Base-by-base conservation (phyloP, 1,140 invertebrate genomes). In the Melipona quadrifasciata region DNA sequence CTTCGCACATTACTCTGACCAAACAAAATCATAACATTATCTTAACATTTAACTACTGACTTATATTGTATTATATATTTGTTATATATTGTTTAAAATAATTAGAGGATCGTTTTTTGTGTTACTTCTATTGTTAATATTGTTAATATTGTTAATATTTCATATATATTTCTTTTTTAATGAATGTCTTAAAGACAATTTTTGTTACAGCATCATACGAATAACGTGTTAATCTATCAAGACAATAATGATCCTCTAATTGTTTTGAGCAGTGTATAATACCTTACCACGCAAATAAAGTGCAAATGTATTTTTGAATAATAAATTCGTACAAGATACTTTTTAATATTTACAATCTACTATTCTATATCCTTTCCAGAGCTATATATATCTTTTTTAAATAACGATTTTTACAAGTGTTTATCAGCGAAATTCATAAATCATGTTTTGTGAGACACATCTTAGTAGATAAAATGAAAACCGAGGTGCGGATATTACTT, bases 231-330 rank as follows among this genome's bases (percentile, higher is more conserved):
- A 61, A 61, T 61, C 24, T n/a, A n/a, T n/a, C 24, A 61, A 61
- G 58, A 12, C 58, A 61, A 61, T 61, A 61, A 1, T 24, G 58
- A 61, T 61, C 24, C 12, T 2, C 24, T n/a, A 61, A 61, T 61
- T 61, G 24, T 61, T 61, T 61, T 61, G 11, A 61, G 24, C 58
- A 61, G 24, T 82, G 57, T 74, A 55, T 27, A 51, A 51, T 31
- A 81, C 2, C 12, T 51, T 14, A 51, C 24, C 19, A 53, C 76
- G 64, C 75, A 71, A 85, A 82, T 76, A 64, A 82, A 82, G 67
- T 51, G 31, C 8, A 55, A 80, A 68, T 82, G 58, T 86, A 84
- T 75, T 78, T 83, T 65, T 79, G 58, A 76, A 39, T n/a, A 84
- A 80, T 84, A 84, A 84, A 64, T 51, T 80, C 16, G 19, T 67